A percentile compares a stretch with the other conserved stretches of the same genome.
Conservation (phyloP, 2,113 vertebrate species). For the Rynchops niger region DNA sequence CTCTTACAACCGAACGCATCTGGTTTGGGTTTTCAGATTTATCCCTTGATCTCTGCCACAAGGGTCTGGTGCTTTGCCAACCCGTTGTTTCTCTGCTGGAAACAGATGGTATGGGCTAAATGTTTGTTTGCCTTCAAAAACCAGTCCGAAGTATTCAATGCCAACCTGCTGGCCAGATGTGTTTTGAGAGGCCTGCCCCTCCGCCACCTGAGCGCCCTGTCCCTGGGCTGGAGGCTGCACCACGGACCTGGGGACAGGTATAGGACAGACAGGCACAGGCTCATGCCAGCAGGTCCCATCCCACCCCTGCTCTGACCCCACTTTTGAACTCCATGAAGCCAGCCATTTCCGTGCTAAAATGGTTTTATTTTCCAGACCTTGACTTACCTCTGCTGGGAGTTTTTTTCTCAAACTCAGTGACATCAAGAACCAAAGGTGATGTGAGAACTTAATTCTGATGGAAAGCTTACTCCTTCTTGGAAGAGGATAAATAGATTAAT, state of each 20-base stretch:
- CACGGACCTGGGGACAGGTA: accelerated
- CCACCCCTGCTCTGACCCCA: neutral
- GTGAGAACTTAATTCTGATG: neutral
- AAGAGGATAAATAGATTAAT: neutral
- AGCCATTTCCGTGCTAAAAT: neutral
- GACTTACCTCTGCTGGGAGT: neutral
- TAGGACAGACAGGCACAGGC: no score
- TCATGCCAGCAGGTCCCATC: neutral
- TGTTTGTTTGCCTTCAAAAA: neutral
- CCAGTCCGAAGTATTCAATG: accelerated
- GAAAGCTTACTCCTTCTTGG: neutral
- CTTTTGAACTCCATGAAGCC: neutral
- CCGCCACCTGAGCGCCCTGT: accelerated
- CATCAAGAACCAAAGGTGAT: neutral
- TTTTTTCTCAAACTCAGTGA: neutral
- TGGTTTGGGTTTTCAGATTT: neutral
- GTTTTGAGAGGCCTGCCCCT: neutral
- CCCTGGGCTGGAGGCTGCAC: neutral
- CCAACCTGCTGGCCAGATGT: neutral
- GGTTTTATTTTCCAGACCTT: neutral
- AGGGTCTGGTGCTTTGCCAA: neutral
- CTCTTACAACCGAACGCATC: neutral
- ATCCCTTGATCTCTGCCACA: neutral
- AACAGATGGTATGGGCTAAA: neutral
- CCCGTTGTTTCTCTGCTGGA: neutral